Base-by-base conservation (phyloP, 2,797 vertebrate genomes). In the Sphenodon punctatus region DNA sequence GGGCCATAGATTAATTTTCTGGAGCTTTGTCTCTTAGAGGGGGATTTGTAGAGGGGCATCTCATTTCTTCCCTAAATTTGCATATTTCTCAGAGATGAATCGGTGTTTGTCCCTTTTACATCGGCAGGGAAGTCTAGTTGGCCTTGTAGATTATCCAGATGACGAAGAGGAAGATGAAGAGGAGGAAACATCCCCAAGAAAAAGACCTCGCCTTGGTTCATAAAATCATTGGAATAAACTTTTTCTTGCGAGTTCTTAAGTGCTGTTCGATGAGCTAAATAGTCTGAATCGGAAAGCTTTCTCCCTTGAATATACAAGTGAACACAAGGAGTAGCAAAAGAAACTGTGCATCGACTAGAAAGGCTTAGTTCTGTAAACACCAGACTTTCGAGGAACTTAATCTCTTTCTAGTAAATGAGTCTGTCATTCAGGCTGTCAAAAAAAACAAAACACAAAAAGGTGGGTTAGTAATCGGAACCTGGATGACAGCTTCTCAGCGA, bases 81-180 rank as follows among this genome's bases (percentile, higher is more conserved):
- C 45, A 5, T 4, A 0, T 65, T 61, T 13, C 27, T 66, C 10
- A 6, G 16, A 16, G 19, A 14, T 12, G 25, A 7, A 6, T 0
- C 67, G 27, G 20, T 17, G 12, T 53, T 55, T 75, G 82, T 41
- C 36, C 38, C 55, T 58, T 73, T 55, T 30, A n/a, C 69, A 56
- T 86, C 41, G 48, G 74, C 88, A 99, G 98, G 97, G 97, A 46
- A 97, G 97, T 90, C 94, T 98, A 77, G 97, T 99, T 67, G 99
- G 99, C 75, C 96, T 99, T 80, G 98, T 99, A 94, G 99, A 99
- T 95, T 99, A 99, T 90, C 98, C 99, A 49, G 99, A 99, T 32
- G 99, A 99, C 72, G 99, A 99, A 94, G 98, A 99, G 0, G 99
- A 99, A 9, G 98, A 99, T 1, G 98, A 96, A 43, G 98, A 99